Conservation (phyloP, 1,140 invertebrate genomes). For the Dendrolimus kikuchii region DNA sequence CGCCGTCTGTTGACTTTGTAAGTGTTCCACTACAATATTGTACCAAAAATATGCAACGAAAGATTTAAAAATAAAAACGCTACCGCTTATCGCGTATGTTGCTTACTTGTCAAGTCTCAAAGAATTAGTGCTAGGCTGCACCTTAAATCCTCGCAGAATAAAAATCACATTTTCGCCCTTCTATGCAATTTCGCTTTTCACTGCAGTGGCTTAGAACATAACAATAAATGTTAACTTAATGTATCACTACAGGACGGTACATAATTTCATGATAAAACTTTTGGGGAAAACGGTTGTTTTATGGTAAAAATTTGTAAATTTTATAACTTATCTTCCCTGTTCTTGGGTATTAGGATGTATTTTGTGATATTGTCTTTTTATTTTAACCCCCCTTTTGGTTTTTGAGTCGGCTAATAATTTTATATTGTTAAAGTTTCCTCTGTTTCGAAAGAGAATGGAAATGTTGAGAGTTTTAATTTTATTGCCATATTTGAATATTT, state of each 20-base stretch:
- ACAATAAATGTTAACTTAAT: slow-evolving; percentile 26
- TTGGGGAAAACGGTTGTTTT: slow-evolving; percentile 11
- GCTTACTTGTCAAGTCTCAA: slow-evolving; percentile 10
- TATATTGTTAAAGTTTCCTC: too few species aligned
- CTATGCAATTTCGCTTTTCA: slow-evolving; percentile 2
- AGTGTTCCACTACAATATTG: too few species aligned
- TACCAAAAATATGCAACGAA: too few species aligned
- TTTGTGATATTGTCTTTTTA: slow-evolving; percentile 8
- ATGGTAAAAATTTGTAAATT: slow-evolving; percentile 36
- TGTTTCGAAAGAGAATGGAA: too few species aligned
- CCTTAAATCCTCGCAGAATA: slow-evolving; percentile 32
- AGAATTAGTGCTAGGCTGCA: slow-evolving; percentile 31
- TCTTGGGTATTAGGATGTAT: not conserved
- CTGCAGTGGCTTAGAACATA: slow-evolving; percentile 3
- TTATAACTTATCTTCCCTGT: slow-evolving; percentile 17
- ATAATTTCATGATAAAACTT: not conserved
- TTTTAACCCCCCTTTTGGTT: not conserved
- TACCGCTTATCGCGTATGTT: slow-evolving; percentile 11
- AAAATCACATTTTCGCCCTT: slow-evolving; percentile 44
- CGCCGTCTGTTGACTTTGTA: too few species aligned
- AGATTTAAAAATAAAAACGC: too few species aligned
- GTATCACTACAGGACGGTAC: slow-evolving; percentile 5
- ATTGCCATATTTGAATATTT: too few species aligned
- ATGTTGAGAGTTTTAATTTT: too few species aligned
- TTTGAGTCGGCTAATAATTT: not conserved